Conservation (phyloP, 2,113 vertebrate genomes). For the Chaetops frenatus region DNA sequence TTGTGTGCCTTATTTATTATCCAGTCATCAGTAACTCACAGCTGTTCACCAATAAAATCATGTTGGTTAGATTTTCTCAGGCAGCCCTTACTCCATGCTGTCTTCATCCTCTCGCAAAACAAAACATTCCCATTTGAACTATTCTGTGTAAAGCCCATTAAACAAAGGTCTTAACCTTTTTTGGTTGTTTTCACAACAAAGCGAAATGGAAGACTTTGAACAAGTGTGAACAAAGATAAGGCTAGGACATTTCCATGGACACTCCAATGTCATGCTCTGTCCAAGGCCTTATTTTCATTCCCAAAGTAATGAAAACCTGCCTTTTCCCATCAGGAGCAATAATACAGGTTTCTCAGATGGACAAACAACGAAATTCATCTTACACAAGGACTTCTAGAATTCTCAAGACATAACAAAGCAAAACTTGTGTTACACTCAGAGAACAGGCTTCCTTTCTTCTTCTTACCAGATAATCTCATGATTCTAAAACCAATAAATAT, state of each 20-base stretch:
- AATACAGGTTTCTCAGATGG: neutral
- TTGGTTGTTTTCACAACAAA: neutral
- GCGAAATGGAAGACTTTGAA: neutral
- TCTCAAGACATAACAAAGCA: neutral
- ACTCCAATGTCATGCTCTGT: neutral
- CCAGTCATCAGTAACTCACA: neutral
- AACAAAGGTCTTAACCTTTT: neutral
- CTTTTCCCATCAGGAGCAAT: neutral
- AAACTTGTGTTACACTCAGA: neutral
- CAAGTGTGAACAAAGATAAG: neutral
- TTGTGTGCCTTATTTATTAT: neutral
- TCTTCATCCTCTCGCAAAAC: neutral
- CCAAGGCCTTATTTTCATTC: neutral
- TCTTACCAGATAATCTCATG: neutral
- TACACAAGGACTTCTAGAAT: neutral
- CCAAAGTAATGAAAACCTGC: neutral
- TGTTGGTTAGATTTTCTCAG: neutral
- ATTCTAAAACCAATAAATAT: neutral
- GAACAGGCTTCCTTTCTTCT: neutral
- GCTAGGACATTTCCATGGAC: neutral
- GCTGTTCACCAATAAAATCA: neutral
- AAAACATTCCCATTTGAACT: neutral
- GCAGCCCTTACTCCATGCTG: neutral
- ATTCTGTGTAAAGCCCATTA: neutral
- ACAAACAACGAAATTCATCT: neutral